A percentile compares a stretch with the other conserved stretches of the same genome.
These are phyloP conservation scores for Pissodes strobi DNA, from an alignment of 1,140 invertebrate species.

Conservation along the genomic window DNA sequence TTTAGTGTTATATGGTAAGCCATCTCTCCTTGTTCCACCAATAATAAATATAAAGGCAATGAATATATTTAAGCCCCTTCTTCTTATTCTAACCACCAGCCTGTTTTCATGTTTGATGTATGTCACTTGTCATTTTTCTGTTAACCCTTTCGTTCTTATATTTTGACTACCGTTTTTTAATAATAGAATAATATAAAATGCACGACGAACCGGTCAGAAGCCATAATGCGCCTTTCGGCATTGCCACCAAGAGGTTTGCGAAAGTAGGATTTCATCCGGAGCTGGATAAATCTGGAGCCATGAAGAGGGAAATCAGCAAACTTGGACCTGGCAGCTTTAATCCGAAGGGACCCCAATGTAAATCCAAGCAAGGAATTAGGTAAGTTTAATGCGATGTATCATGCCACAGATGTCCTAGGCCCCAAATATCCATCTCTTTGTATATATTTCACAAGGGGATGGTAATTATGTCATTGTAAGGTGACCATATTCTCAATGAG, in stretches of 20 bases:
- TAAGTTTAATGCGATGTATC: not conserved
- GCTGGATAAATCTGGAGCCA: slow-evolving; percentile 37
- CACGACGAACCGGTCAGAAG: slow-evolving; percentile 20
- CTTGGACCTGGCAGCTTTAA: slow-evolving; percentile 43
- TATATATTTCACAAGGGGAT: no score
- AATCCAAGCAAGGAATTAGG: slow-evolving; percentile 31
- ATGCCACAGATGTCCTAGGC: not conserved
- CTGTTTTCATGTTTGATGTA: no score
- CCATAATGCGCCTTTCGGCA: slow-evolving; percentile 39
- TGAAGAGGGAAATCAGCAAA: slow-evolving; percentile 34
- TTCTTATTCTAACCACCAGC: no score
- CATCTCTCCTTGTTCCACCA: no score
- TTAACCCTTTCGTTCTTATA: not conserved
- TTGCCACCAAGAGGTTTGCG: slow-evolving; percentile 40
- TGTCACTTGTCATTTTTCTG: not conserved
- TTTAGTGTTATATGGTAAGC: no score
- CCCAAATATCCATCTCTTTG: no score
- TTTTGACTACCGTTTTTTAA: no score
- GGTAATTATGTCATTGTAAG: no score
- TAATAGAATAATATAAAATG: slow-evolving; percentile 18
- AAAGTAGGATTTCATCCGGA: slow-evolving; percentile 46
- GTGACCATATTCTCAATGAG: no score
- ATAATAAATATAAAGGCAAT: no score
- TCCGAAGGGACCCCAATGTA: slow-evolving; percentile 27
- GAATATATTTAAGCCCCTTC: no score